Base-by-base conservation (phyloP, 92 coral and sea anemone genomes). In the Actinostola sp. region DNA sequence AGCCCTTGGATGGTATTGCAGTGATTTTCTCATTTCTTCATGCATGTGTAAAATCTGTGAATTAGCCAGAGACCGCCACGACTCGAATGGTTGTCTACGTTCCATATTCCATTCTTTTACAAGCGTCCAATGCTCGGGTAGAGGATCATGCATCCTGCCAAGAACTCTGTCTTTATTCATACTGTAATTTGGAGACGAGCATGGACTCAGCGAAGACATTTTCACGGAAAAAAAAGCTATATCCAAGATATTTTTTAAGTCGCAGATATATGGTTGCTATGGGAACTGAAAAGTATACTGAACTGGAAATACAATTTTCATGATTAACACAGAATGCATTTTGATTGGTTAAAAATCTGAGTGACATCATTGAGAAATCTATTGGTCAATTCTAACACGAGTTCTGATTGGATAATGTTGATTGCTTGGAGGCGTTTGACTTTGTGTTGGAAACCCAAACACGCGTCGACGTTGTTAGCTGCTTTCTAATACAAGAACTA, bases 71-170 rank as follows among this genome's bases (percentile, higher is more conserved):
- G 93, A 80, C 72, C 97, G 80, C 97, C 92, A 90, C 2, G 83
- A 86, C 60, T 90, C 97, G 64, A 51, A 84, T 0, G 92, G 86
- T 36, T 86, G 72, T 36, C 97, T 88, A 54, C 83, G 80, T 48
- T 90, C 97, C 24, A 90, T 88, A 24, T 88, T 81, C 97, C 97
- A 90, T 45, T 88, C 97, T 39, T 87, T 88, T n/a, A 90, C 97
- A 1, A 87, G 72, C 41, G 92, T 90, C 97, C 97, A 90, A 39
- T 90, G 97, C 36, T 90, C 97, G 3, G 97, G 97, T 46, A 90
- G 49, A 33, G 88, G 89, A 34, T 78, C 63, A 25, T 52, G 68
- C 23, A 62, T 52, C 59, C 46, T 88, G n/a, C 63, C 63, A 1
- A 57, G 9, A n/a, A 57, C 63, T 42, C 55, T 44, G 9, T 49